phyloP scores from a whole-genome alignment of 2,113 vertebrate species.

The Monopterus albus region DNA sequence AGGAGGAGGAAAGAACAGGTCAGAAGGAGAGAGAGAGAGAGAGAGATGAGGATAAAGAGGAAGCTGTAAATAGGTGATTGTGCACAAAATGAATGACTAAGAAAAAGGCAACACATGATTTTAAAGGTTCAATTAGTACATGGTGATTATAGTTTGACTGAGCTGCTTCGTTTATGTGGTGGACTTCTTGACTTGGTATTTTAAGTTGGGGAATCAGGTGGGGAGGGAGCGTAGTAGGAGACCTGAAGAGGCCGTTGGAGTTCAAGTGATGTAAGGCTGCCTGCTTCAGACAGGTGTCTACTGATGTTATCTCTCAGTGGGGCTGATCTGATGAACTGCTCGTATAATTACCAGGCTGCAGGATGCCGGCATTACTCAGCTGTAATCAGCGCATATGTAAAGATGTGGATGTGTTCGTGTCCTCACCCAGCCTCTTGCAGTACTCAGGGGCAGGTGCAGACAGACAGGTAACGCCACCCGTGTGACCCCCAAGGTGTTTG shows the following conservation, averaged over 20 bases:
- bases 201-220: constrained; percentile 34
- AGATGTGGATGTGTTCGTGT: constrained; percentile 12
- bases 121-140: constrained; percentile 4
- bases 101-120: constrained; percentile 14
- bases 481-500: constrained; percentile 85
- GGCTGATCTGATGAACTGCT: constrained; percentile 68
- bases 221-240: constrained; percentile 41
- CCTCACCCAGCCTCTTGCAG: constrained; percentile 81
- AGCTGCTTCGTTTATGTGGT: constrained; percentile 6
- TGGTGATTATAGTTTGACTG: background rate
- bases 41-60: constrained; percentile 27
- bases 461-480: constrained; percentile 83
- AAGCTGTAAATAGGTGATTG: constrained; percentile 53
- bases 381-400: background rate
- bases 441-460: constrained; percentile 78
- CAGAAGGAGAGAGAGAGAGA: constrained; percentile 14
- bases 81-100: constrained; percentile 27
- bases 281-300: constrained; percentile 62
- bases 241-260: constrained; percentile 38
- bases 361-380: constrained; percentile 58
- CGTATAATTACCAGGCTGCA: constrained; percentile 69
- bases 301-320: constrained; percentile 62
- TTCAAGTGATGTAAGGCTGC: constrained; percentile 63
- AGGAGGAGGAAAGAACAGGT: constrained; percentile 7
- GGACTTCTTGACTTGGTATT: constrained; percentile 14